A percentile compares a stretch with the other conserved stretches of the same genome.
Conservation (phyloP, 1,140 invertebrate species). For the Microvelia longipes region DNA sequence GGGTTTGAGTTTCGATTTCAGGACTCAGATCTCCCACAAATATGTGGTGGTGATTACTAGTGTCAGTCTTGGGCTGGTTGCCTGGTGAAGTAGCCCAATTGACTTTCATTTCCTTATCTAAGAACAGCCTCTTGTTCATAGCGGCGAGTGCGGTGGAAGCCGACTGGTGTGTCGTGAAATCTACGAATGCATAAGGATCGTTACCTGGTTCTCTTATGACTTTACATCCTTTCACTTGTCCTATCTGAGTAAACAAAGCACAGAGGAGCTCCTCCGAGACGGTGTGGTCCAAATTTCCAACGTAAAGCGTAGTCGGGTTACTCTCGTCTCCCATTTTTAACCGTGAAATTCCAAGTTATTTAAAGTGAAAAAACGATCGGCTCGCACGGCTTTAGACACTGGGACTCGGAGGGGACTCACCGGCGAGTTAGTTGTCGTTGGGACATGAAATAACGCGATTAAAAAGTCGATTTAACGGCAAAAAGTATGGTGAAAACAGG, state of each 20-base stretch:
- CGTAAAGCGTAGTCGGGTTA: slow-evolving; percentile 79
- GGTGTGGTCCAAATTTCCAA: slow-evolving; percentile 85
- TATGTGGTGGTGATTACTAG: slow-evolving; percentile 96
- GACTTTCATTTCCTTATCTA: slow-evolving; percentile 98
- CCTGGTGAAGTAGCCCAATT: slow-evolving; percentile 97
- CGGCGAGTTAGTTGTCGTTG: neutral
- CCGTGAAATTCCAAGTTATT: neutral
- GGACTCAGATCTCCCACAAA: slow-evolving; percentile 98
- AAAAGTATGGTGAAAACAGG: neutral
- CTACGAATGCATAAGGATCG: slow-evolving; percentile 96
- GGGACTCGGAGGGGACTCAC: neutral
- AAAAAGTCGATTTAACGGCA: neutral
- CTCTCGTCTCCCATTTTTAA: slow-evolving; percentile 51
- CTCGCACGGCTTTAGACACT: neutral
- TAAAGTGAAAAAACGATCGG: neutral
- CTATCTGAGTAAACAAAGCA: slow-evolving; percentile 88
- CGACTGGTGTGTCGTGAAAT: slow-evolving; percentile 84
- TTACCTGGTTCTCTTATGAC: slow-evolving; percentile 92
- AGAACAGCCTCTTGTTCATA: slow-evolving; percentile 92
- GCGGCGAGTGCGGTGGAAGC: slow-evolving; percentile 87
- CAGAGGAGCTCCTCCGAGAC: slow-evolving; percentile 89
- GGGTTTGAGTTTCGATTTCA: slow-evolving; percentile 93
- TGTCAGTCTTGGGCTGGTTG: slow-evolving; percentile 94
- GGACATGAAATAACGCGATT: neutral
- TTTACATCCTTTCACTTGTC: slow-evolving; percentile 91